A percentile compares a stretch with the other conserved stretches of the same genome.
These are phyloP conservation scores for Thereva nobilitata DNA, from an alignment of 2,888 invertebrate species.

Conservation along the genomic window DNA sequence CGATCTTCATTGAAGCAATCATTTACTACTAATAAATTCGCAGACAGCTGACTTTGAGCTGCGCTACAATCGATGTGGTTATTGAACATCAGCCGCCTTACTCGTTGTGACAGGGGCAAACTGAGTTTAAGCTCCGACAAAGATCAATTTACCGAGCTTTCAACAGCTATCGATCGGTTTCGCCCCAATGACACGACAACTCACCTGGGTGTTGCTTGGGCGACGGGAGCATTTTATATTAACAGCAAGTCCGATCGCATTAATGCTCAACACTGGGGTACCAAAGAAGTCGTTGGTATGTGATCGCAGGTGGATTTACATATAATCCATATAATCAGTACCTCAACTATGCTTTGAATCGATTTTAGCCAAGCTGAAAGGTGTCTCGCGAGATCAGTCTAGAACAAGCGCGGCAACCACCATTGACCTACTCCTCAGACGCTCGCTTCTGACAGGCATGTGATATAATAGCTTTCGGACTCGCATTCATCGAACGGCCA, in stretches of 20 bases:
- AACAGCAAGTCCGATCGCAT: no score
- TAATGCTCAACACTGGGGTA: background rate
- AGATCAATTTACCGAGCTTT: no score
- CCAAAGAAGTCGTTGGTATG: background rate
- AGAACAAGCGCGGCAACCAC: constrained; percentile 18
- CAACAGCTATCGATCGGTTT: no score
- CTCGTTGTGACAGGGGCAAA: no score
- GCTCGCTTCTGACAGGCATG: constrained; percentile 12
- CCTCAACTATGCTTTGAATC: constrained; percentile 11
- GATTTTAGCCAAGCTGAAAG: constrained; percentile 27
- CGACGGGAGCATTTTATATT: no score
- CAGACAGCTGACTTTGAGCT: no score
- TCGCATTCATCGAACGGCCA: constrained; percentile 2
- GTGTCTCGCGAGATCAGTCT: constrained; percentile 29
- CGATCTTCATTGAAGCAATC: background rate
- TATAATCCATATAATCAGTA: constrained; percentile 10
- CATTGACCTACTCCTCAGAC: constrained; percentile 29
- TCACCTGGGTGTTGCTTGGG: no score
- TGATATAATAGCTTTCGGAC: background rate
- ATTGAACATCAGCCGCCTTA: no score
- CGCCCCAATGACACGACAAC: no score
- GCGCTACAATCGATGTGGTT: no score
- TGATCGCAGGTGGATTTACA: constrained; percentile 27
- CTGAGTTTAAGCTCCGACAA: no score
- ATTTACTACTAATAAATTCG: background rate